These are phyloP conservation scores for Apotomis capreana DNA, from an alignment of 2,888 invertebrate genomes.

Conservation along the genomic window DNA sequence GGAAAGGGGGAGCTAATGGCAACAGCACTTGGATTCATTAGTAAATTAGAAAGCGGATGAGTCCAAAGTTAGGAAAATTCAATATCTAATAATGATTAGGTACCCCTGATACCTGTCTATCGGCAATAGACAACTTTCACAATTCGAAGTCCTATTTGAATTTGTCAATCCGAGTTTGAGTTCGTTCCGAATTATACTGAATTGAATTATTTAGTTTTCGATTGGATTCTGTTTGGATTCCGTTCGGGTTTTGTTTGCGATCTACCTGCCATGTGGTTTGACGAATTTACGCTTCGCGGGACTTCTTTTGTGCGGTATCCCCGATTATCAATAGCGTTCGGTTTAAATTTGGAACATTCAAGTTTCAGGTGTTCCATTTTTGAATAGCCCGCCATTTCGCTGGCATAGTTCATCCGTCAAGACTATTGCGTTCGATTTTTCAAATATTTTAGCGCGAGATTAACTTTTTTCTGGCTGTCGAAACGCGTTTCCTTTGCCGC, in stretches of 20 bases:
- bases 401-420: conserved; percentile 35
- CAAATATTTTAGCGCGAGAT: conserved; percentile 55
- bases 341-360: conserved; percentile 26
- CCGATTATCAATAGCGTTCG: conserved; percentile 37
- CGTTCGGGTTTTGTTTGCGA: conserved; percentile 66
- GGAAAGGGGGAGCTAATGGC: conserved; percentile 67
- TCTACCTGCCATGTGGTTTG: conserved; percentile 54
- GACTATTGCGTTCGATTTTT: conserved; percentile 42
- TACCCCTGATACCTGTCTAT: conserved; percentile 74
- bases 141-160: conserved; percentile 62
- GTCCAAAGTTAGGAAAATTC: conserved; percentile 84
- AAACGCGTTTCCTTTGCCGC: conserved; percentile 73
- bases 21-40: conserved; percentile 83
- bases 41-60: conserved; percentile 84
- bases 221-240: conserved; percentile 72
- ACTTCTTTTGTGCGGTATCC: conserved; percentile 53
- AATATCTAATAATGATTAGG: conserved; percentile 83
- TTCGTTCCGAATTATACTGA: conserved; percentile 60
- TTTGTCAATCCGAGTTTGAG: conserved; percentile 78
- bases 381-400: conserved; percentile 25
- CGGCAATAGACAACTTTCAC: conserved; percentile 53
- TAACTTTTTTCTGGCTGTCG: conserved; percentile 66
- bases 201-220: conserved; percentile 82
- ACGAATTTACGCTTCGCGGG: conserved; percentile 57
- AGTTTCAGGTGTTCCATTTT: conserved; percentile 32